These are phyloP conservation scores for Odontesthes bonariensis DNA, from an alignment of 2,113 vertebrate species.

Conservation along the genomic window DNA sequence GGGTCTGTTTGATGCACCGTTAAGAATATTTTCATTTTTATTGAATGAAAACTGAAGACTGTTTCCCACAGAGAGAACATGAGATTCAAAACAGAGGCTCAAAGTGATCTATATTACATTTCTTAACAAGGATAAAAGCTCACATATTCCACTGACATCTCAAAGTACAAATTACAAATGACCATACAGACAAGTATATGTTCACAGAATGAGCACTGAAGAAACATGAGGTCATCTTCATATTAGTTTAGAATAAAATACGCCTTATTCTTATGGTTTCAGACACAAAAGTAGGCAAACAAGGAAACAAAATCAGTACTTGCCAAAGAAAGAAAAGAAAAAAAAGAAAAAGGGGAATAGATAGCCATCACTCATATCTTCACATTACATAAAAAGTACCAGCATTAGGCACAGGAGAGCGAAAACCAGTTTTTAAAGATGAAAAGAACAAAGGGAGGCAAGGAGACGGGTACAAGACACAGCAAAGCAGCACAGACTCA, in stretches of 20 bases:
- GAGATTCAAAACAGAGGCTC: slow-evolving; percentile 52
- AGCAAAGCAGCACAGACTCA: slow-evolving; percentile 79
- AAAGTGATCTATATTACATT: slow-evolving; percentile 53
- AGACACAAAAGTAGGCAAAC: slow-evolving; percentile 53
- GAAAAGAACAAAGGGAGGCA: slow-evolving; percentile 61
- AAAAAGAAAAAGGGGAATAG: slow-evolving; percentile 48
- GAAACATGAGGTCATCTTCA: slow-evolving; percentile 54
- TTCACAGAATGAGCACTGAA: slow-evolving; percentile 54
- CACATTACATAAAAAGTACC: slow-evolving; percentile 74
- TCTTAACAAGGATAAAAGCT: slow-evolving; percentile 36
- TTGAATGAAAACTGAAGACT: slow-evolving; percentile 62
- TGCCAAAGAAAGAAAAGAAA: slow-evolving; percentile 49
- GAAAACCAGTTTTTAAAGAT: slow-evolving; percentile 63
- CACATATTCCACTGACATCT: slow-evolving; percentile 47
- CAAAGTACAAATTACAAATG: slow-evolving; percentile 51
- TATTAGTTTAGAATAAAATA: slow-evolving; percentile 51
- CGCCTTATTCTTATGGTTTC: slow-evolving; percentile 33
- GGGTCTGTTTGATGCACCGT: slow-evolving; percentile 64
- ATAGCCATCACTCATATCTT: slow-evolving; percentile 72
- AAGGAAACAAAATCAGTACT: slow-evolving; percentile 63
- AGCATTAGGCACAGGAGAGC: slow-evolving; percentile 57
- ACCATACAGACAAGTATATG: slow-evolving; percentile 46
- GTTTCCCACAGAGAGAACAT: slow-evolving; percentile 61
- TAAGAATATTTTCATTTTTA: slow-evolving; percentile 73
- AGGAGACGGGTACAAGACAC: slow-evolving; percentile 67